phyloP scores from a whole-genome alignment of 2,113 vertebrate species.

The Forbesichthys agassizii region DNA sequence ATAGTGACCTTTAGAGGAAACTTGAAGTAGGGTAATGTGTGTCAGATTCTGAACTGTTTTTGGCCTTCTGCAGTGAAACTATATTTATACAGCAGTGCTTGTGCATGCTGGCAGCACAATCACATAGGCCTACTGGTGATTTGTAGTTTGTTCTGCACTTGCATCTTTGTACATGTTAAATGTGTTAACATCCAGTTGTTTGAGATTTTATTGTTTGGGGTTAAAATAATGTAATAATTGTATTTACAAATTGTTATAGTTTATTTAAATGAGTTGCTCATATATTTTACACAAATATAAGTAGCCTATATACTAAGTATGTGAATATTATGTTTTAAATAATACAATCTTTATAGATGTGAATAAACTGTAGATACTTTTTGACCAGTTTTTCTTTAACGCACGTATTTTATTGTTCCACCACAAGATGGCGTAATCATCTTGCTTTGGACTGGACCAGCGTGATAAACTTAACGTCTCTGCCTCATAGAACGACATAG shows the following conservation, averaged over 20 bases:
- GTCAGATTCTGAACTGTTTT: not conserved
- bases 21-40: slow-evolving; percentile 38
- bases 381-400: not conserved
- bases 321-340: slow-evolving; percentile 43
- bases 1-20: slow-evolving; percentile 42
- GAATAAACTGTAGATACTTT: slow-evolving; percentile 56
- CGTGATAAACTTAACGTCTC: not conserved
- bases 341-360: slow-evolving; percentile 49
- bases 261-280: slow-evolving; percentile 46
- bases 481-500: no score
- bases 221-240: slow-evolving; percentile 20
- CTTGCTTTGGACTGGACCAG: not conserved
- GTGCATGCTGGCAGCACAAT: not conserved
- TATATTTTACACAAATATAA: slow-evolving; percentile 45
- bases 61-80: no score
- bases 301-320: slow-evolving; percentile 14
- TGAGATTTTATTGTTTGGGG: slow-evolving; percentile 14
- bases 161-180: slow-evolving; percentile 5
- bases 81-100: slow-evolving; percentile 21
- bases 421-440: slow-evolving; percentile 46
- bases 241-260: slow-evolving; percentile 32
- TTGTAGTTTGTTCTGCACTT: not conserved
- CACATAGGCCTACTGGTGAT: not conserved
- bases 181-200: slow-evolving; percentile 36
- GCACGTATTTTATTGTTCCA: not conserved